These are phyloP conservation scores for Laticauda laticaudata DNA, from an alignment of 2,113 vertebrate genomes.

Conservation along the genomic window DNA sequence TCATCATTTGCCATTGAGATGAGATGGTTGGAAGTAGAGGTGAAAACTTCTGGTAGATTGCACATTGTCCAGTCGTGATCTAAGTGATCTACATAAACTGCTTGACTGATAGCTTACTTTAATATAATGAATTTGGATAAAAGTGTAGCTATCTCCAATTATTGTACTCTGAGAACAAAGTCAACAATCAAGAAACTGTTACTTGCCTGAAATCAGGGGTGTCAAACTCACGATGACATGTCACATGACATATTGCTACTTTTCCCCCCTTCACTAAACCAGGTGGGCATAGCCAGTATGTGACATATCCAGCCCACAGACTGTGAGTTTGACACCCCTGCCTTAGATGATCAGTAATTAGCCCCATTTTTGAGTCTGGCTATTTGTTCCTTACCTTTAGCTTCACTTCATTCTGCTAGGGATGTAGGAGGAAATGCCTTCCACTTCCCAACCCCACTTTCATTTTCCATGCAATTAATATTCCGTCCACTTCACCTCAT, in stretches of 20 bases:
- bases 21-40: not conserved
- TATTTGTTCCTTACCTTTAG: not conserved
- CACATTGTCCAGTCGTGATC: not conserved
- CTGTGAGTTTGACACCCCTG: too few relatives aligned
- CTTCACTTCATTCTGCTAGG: not conserved
- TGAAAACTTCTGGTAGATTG: not conserved
- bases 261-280: too few relatives aligned
- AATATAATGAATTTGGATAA: not conserved
- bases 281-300: too few relatives aligned
- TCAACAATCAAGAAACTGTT: constrained; percentile 12
- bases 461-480: not conserved
- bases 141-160: not conserved
- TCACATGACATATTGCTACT: too few relatives aligned
- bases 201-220: not conserved
- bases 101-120: not conserved
- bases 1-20: not conserved
- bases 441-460: not conserved
- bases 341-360: not conserved
- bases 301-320: too few relatives aligned
- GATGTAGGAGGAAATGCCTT: too few relatives aligned
- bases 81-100: not conserved
- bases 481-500: not conserved
- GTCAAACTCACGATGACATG: too few relatives aligned
- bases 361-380: not conserved
- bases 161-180: not conserved